Evolutionary conservation across 1,140 invertebrate genomes (phyloP), one percentile per base, ranked within the genome.

Genomic region (Atta colombica): DNA sequence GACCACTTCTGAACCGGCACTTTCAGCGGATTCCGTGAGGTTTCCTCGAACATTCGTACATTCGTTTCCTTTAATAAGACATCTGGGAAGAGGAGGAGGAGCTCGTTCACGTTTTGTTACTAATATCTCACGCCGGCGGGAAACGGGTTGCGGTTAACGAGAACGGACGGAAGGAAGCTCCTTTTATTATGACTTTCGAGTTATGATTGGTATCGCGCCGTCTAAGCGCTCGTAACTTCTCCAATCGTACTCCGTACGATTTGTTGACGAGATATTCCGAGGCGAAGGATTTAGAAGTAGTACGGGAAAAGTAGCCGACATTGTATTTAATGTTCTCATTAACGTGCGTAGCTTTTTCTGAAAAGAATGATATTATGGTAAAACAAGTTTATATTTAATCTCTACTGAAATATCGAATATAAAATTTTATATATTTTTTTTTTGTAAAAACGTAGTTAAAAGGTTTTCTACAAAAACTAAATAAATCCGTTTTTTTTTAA

Each of bases 51-150:
- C 78, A 53, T 66, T 39, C 80, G 77, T 77, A 90, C 87, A 90
- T 91, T 91, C 86, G 85, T 89, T 90, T 91, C 72, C 80, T 81
- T 72, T 90, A 90, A 91, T 90, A 90, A 89, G 87, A 71, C 75
- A 68, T 72, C 60, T 16, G 53, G 60, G 60, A 51, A 53, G 55
- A n/a, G n/a, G 31, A 21, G 53, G 51, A n/a, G n/a, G 51, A 49
- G 49, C 51, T 12, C 12, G 18, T 65, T 21, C 35, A 74, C 58
- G 39, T 60, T 72, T 82, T 75, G 77, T 75, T 66, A 72, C 77
- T 84, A 88, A 88, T 87, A 74, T 77, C 58, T 87, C 78, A 86
- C 28, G 16, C 66, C 31, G n/a, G n/a, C 28, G 66, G 63, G 31
- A 60, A 72, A 74, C 28, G 72, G n/a, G n/a, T 51, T 55, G 85